Base-by-base conservation (phyloP, 2,797 vertebrate species). In the Amphiprion clarkii region DNA sequence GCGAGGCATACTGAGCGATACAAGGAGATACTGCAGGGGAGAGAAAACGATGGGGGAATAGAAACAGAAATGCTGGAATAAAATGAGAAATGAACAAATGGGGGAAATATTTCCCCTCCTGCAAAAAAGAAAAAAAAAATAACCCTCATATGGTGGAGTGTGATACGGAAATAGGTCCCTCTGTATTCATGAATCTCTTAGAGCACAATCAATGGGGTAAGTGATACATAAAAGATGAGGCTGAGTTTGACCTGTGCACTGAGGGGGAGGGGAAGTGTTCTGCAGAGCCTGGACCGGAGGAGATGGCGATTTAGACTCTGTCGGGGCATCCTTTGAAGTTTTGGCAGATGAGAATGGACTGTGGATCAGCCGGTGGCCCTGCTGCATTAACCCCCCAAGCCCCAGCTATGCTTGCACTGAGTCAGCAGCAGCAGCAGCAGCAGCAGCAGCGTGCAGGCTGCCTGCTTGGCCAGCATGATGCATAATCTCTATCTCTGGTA, bases 171-270 rank as follows among this genome's bases (percentile, higher is more conserved):
- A 88, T 76, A 77, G 82, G 61, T 67, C 61, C 76, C 62, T 83
- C 80, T 71, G 83, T 83, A 85, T 81, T 84, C 82, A 77, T 88
- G 89, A 88, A 90, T 86, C 77, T 89, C 66, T 86, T 59, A 74
- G 65, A 78, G 83, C 29, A 6, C 87, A 91, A 91, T 92, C 87
- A 93, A 85, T 89, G 87, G 59, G 57, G 78, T 79, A 74, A 85
- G 84, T 25, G 74, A 91, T 91, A 87, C 87, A 90, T 91, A 89
- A 92, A 91, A 91, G 89, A 92, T 89, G 91, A 94, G 85, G 78
- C 69, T 3, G 58, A 73, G 79, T 71, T 86, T 88, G 89, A 92
- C 91, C 88, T 88, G 84, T 71, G 78, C 73, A 69, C 74, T 6
- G 36, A 64, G 64, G 56, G 79, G 78, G 76, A 44, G 75, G 78